Conservation (phyloP, 2,797 vertebrate species). For the Gymnoscopelus microlampas region DNA sequence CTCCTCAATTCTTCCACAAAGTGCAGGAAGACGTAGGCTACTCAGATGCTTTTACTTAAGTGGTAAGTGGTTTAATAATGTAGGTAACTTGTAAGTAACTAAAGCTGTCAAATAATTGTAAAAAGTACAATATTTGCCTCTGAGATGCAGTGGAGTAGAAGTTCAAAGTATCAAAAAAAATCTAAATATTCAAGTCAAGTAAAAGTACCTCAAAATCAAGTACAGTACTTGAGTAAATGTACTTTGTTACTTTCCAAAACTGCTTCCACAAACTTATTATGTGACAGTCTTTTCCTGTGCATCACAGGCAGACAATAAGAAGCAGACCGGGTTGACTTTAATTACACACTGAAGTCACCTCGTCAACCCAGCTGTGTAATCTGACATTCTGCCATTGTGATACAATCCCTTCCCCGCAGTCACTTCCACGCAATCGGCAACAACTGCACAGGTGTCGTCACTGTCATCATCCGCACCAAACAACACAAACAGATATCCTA, state of each 20-base stretch:
- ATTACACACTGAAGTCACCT: conserved; percentile 57
- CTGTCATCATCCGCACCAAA: conserved; percentile 34
- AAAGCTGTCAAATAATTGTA: too few relatives aligned
- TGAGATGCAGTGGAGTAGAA: too few relatives aligned
- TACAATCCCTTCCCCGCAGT: conserved; percentile 31
- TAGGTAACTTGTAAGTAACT: too few relatives aligned
- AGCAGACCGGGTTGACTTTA: conserved; percentile 43
- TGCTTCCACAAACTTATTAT: not conserved
- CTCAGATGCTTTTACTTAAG: too few relatives aligned
- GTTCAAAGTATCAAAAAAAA: too few relatives aligned
- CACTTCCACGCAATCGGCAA: conserved; percentile 11
- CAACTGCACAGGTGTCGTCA: conserved; percentile 49
- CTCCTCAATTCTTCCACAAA: not conserved
- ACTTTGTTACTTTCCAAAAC: too few relatives aligned
- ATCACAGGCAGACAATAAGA: conserved; percentile 32
- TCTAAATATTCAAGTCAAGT: too few relatives aligned
- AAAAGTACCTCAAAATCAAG: too few relatives aligned
- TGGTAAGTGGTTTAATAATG: too few relatives aligned
- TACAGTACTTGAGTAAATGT: too few relatives aligned
- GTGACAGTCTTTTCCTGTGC: conserved; percentile 12
- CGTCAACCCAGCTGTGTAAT: conserved; percentile 27
- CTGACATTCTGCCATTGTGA: conserved; percentile 42
- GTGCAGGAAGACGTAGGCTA: too few relatives aligned
- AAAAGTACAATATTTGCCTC: too few relatives aligned
- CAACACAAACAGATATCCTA: conserved; percentile 48